Evolutionary conservation across 1,140 invertebrate genomes (phyloP), one percentile per base, ranked within the genome.

Genomic region (Ceratosolen fusciceps): DNA sequence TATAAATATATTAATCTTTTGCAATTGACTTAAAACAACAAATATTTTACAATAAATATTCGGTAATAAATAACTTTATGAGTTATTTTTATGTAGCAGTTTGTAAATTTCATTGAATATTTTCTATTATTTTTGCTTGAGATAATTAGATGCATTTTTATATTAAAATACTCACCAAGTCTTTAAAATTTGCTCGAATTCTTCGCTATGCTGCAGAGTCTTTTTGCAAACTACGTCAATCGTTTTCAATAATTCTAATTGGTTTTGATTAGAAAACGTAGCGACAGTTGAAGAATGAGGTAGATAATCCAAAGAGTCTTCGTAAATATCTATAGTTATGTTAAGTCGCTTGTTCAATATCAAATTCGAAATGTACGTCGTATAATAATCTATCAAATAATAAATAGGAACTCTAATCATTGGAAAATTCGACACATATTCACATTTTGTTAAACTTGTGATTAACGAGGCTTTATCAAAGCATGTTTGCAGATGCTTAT

Each of bases 361-460:
- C 9, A 71, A 65, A 65, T 83, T 84, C 29, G 67, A 72, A 19
- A 83, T 67, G 29, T 82, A 72, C 47, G 83, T 82, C 52, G 83
- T 84, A 24, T 86, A 87, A 39, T 84, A 87, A 49, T 87, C 82
- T 75, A 88, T 76, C 29, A 88, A 81, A 79, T 83, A 83, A 71
- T 86, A 88, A 47, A 88, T 37, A 4, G 87, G 86, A 10, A 81
- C 80, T 49, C 83, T 82, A 62, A 87, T 73, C 72, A 84, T 83
- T 47, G 86, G 86, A 62, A 85, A 85, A 31, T 83, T 79, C 52
- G 79, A 54, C 24, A 75, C 71, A 39, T 80, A 76, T 14, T 75
- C 56, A 54, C n/a, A 65, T 60, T 70, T 74, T 31, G 12, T 16
- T n/a, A 39, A 16, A 65, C 77, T 21, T 58, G 77, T n/a, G 43